Base-by-base conservation (phyloP, 2,888 invertebrate species). In the Chrysomela aeneicollis region DNA sequence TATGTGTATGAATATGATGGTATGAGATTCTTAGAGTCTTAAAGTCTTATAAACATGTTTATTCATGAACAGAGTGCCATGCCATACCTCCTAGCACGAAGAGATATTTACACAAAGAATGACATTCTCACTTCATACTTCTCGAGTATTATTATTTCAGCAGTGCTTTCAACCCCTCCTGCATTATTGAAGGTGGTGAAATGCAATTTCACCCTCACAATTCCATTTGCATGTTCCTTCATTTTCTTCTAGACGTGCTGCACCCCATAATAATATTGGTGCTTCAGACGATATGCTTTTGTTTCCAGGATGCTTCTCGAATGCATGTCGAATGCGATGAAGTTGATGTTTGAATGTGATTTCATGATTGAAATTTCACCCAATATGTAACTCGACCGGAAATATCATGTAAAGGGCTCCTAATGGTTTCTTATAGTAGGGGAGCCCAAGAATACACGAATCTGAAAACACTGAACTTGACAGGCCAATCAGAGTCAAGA, bases 141-240 rank as follows among this genome's bases (percentile, higher is more conserved):
- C 15, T 42, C 15, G 42, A 42, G 42, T 8, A 42, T 42, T 42
- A 42, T 42, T 42, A 42, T 42, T 42, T 42, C 42, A 42, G 42
- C 42, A 42, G 42, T 42, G 42, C 42, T 42, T 42, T 42, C 42
- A 10, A 42, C 42, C 42, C 9, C 42, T 42, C 15, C 42, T 42
- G 15, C 42, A 42, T 42, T 42, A 42, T 42, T 42, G 42, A 42
- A 15, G 42, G 15, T 42, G n/a, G 42, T 12, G 42, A 15, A 42
- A 42, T 42, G 42, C 42, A 42, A 42, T 42, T 42, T 42, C n/a
- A 12, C 15, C 42, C 15, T 42, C 42, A 26, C 26, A 15, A 42
- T 42, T 42, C 42, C 42, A 42, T 42, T 42, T 42, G 42, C 42
- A 42, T 42, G 9, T 42, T 15, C 42, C 15, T 42, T 42, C 42